phyloP scores from a whole-genome alignment of 2,113 vertebrate species.

The Fukomys damarensis region DNA sequence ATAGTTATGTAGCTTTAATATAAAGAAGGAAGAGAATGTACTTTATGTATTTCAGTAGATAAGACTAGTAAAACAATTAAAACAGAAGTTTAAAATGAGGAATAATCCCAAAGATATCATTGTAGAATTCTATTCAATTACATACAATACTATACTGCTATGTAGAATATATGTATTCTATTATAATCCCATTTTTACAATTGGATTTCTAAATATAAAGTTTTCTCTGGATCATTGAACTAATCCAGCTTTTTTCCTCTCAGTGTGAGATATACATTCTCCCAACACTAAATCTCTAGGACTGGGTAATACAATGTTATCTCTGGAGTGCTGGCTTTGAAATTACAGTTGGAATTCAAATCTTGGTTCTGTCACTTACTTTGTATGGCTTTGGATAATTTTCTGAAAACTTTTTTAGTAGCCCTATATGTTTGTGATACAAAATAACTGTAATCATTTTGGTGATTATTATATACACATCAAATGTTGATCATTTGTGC shows the following conservation, averaged over 20 bases:
- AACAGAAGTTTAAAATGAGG: background rate
- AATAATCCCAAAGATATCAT: background rate
- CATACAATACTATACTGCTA: background rate
- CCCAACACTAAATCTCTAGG: background rate
- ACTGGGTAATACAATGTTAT: background rate
- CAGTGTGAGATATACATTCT: background rate
- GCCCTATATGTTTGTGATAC: background rate
- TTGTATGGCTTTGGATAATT: background rate
- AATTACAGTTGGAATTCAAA: background rate
- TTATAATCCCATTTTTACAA: background rate
- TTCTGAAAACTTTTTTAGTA: background rate
- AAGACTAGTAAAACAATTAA: background rate
- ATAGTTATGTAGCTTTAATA: background rate
- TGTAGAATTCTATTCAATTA: background rate
- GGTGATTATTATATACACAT: background rate
- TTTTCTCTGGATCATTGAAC: background rate
- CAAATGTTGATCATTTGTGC: background rate
- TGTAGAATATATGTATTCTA: background rate
- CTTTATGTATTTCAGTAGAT: background rate
- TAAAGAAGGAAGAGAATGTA: background rate
- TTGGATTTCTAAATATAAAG: background rate
- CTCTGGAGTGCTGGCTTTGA: background rate
- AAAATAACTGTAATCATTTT: background rate
- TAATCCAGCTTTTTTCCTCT: rapidly evolving
- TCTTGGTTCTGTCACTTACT: background rate